A percentile compares a stretch with the other conserved stretches of the same genome.
These are phyloP conservation scores for Syndactyla subalaris DNA, from an alignment of 2,797 vertebrate species.

Conservation along the genomic window DNA sequence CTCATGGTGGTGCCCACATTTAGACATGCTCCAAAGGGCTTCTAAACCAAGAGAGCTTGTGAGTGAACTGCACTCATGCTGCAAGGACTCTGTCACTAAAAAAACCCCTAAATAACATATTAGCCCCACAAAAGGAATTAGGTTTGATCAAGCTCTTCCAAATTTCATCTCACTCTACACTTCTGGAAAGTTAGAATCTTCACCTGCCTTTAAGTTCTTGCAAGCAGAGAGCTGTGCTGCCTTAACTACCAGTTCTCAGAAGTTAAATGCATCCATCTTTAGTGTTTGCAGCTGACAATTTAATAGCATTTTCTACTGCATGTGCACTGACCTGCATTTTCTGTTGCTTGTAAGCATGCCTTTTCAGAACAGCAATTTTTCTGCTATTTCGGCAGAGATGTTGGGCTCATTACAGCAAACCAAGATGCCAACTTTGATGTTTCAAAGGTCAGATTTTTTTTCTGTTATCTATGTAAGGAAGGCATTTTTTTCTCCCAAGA, in stretches of 20 bases:
- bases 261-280: neutral
- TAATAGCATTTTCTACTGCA: neutral
- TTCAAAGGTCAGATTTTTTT: neutral
- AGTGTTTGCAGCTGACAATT: neutral
- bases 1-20: neutral
- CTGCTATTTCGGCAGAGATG: neutral
- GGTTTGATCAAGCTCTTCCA: neutral
- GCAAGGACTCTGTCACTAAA: neutral
- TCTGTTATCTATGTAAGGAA: neutral
- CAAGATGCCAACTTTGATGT: neutral
- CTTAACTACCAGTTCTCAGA: neutral
- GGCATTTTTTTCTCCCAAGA: accelerated
- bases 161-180: neutral
- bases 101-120: too few species aligned
- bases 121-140: neutral
- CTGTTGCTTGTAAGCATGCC: neutral
- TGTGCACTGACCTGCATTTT: neutral
- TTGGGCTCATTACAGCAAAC: neutral
- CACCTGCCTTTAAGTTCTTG: neutral
- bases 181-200: neutral
- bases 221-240: neutral
- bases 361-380: neutral
- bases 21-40: neutral
- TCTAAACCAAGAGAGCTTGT: neutral
- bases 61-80: neutral